Evolutionary conservation across 2,113 vertebrate genomes (phyloP).

Genomic region (Plectropomus leopardus): DNA sequence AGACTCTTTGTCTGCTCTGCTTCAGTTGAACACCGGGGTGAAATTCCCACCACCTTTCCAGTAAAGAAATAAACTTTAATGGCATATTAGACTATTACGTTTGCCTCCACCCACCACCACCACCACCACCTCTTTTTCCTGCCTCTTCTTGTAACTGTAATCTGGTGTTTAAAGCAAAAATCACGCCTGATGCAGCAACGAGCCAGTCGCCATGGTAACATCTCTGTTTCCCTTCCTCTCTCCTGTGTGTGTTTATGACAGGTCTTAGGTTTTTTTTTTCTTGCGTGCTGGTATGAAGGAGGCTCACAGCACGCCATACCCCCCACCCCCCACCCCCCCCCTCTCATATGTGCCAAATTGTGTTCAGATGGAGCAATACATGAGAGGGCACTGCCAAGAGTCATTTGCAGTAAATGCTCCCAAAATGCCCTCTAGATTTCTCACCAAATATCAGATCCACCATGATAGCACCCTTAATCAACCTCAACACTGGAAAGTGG

Average conservation of each 20-base stretch:
- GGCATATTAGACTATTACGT: slow-evolving; percentile 49
- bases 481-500: slow-evolving; percentile 73
- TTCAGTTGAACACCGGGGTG: slow-evolving; percentile 25
- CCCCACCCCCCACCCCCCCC: neutral
- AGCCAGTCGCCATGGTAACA: slow-evolving; percentile 62
- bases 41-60: slow-evolving; percentile 61
- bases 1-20: slow-evolving; percentile 58
- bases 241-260: slow-evolving; percentile 75
- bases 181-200: slow-evolving; percentile 58
- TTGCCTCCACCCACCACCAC: slow-evolving; percentile 39
- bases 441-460: slow-evolving; percentile 74
- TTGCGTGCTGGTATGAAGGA: slow-evolving; percentile 70
- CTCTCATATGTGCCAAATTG: slow-evolving; percentile 73
- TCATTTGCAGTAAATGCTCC: slow-evolving; percentile 78
- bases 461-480: slow-evolving; percentile 78
- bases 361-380: slow-evolving; percentile 80
- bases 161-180: slow-evolving; percentile 59
- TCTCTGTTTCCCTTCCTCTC: slow-evolving; percentile 68
- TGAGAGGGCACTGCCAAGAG: slow-evolving; percentile 76
- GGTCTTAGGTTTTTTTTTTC: slow-evolving; percentile 56
- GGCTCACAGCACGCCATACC: slow-evolving; percentile 49
- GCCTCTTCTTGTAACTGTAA: slow-evolving; percentile 62
- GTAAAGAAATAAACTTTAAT: slow-evolving; percentile 73
- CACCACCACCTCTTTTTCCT: slow-evolving; percentile 13
- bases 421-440: slow-evolving; percentile 73